Conservation (phyloP, 2,113 vertebrate genomes). For the Podiceps cristatus region DNA sequence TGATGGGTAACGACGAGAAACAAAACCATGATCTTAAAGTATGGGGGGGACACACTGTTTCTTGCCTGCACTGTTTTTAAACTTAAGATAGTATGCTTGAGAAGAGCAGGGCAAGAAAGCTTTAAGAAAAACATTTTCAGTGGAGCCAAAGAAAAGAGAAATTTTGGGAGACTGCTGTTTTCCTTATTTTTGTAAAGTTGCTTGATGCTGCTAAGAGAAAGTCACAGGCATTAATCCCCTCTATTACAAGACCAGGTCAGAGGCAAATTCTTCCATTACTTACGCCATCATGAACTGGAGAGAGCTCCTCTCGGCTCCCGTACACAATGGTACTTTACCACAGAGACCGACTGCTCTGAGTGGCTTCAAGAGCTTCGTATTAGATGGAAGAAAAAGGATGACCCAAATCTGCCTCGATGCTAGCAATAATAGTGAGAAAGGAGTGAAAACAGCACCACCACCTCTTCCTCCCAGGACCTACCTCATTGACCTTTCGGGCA, state of each 20-base stretch:
- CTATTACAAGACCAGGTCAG: background rate
- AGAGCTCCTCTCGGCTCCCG: background rate
- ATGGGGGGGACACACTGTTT: background rate
- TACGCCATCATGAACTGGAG: accelerated
- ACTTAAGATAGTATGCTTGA: background rate
- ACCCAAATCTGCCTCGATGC: background rate
- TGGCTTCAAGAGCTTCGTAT: background rate
- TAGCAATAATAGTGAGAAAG: background rate
- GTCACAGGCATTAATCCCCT: background rate
- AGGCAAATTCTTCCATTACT: background rate
- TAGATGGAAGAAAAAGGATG: background rate
- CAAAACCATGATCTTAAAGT: background rate
- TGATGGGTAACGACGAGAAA: background rate
- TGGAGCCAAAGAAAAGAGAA: background rate
- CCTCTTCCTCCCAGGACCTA: background rate
- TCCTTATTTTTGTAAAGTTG: background rate
- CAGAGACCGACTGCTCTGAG: background rate
- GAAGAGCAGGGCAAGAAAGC: background rate
- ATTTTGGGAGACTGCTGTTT: background rate
- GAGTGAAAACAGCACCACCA: background rate
- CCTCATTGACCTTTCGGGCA: background rate
- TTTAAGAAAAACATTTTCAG: background rate
- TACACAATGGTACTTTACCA: background rate
- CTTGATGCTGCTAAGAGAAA: background rate
- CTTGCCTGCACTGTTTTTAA: background rate